Evolutionary conservation across 2,113 vertebrate genomes (phyloP), one percentile per base, ranked within the genome.

Genomic region (Natator depressus): DNA sequence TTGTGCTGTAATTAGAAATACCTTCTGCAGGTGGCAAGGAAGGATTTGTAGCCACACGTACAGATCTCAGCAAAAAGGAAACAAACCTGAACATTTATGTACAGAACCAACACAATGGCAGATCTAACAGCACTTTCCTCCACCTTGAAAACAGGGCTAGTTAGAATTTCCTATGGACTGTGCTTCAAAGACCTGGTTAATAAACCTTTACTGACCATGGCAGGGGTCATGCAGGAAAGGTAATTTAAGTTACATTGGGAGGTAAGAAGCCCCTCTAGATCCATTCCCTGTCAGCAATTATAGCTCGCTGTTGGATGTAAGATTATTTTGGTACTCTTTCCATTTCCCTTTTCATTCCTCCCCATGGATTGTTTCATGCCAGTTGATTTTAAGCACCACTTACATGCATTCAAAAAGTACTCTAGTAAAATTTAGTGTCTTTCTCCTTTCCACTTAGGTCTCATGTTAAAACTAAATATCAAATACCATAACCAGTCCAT

Each of bases 1-100:
- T 91, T 93, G 42, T 85, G 91, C 92, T 46, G 17, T 95, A 93
- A 95, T 92, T 96, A 85, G 80, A 95, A 97, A 94, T 91, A 79
- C 84, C 88, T 62, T 55, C 84, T 87, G 82, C 85, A 90, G 92
- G 79, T n/a, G 92, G 82, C 93, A 94, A 59, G 51, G 46, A 25
- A 93, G 93, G 96, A 95, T 93, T 95, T 93, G 95, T 88, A 94
- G 90, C 57, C 89, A 82, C 80, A 80, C 19, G 24, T 1, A 12
- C 88, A 91, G 85, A 76, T 89, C 93, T 95, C 91, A 93, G 81
- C 88, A 84, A 59, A 75, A 95, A 76, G 62, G 85, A 53, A 85
- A 51, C 87, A 92, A 62, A 83, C n/a, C 9, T 1, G 86, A 90
- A 62, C 65, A 20, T 49, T 92, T 88, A 47, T 0, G 5, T 31